Evolutionary conservation across 2,888 invertebrate species (phyloP).

Genomic region (Electrophaes corylata): DNA sequence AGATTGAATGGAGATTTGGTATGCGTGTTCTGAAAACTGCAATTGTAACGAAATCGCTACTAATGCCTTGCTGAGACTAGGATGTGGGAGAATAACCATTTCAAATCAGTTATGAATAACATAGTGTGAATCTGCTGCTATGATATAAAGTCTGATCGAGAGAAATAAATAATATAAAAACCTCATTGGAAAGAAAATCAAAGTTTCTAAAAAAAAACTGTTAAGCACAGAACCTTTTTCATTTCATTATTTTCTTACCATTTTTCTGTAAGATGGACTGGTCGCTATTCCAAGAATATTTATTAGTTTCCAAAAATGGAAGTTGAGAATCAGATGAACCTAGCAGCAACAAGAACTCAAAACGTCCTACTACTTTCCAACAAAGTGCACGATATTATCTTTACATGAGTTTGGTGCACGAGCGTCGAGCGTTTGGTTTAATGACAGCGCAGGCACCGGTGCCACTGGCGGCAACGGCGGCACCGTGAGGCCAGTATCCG

Average conservation of each 20-base stretch:
- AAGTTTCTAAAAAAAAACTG: not conserved
- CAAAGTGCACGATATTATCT: slow-evolving; percentile 79
- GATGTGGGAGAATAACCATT: not conserved
- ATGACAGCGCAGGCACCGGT: slow-evolving; percentile 63
- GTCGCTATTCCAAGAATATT: not conserved
- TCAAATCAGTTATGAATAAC: not conserved
- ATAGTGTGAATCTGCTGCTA: too few species aligned
- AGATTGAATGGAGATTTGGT: slow-evolving; percentile 21
- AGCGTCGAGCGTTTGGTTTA: slow-evolving; percentile 73
- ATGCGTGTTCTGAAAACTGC: slow-evolving; percentile 15
- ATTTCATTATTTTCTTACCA: not conserved
- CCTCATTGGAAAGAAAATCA: not conserved
- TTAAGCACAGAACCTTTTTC: too few species aligned
- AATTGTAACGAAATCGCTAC: not conserved
- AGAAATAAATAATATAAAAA: too few species aligned
- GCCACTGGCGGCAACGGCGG: too few species aligned
- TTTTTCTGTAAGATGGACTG: not conserved
- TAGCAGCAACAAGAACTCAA: slow-evolving; percentile 52
- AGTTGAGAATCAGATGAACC: slow-evolving; percentile 27
- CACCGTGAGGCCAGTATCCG: slow-evolving; percentile 75
- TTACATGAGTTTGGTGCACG: slow-evolving; percentile 75
- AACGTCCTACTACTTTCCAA: slow-evolving; percentile 72
- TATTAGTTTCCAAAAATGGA: slow-evolving; percentile 18
- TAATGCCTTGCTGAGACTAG: slow-evolving; percentile 1
- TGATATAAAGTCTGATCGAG: not conserved